Base-by-base conservation (phyloP, 2,888 invertebrate genomes). In the Himalopsyche tibetana region DNA sequence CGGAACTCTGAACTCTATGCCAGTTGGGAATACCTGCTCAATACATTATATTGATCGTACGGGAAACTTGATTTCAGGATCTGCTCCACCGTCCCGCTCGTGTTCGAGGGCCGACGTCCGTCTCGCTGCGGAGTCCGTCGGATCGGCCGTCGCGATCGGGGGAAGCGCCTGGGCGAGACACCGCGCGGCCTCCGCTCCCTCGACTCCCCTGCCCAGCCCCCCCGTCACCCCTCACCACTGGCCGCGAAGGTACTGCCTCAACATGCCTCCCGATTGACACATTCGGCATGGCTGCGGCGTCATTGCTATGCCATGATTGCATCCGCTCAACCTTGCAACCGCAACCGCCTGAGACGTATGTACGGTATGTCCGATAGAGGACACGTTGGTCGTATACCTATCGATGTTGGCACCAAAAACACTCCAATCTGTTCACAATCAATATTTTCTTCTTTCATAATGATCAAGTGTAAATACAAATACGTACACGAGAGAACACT, bases 161-260 rank as follows among this genome's bases (percentile, higher is more conserved):
- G 92, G 93, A 89, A 92, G 92, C 88, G 92, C 94, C 91, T 92
- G 94, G 93, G 91, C 94, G 88, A 90, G 95, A 88, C 89, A 95
- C 87, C 92, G 95, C 40, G 95, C 95, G 15, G 94, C 95, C 82
- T 96, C 96, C 17, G 96, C 96, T 69, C 96, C 96, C 28, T 93
- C 94, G 63, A 96, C 96, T 19, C 97, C 96, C 0, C 94, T 95
- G 84, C 92, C 95, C 55, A 96, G 96, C 74, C 97, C 97, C 80
- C 96, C 97, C 82, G 93, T 95, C 56, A 96, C 96, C 56, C 97
- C 97, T 38, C 94, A 95, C 82, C 95, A 95, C 87, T 94, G 94
- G 88, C 93, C 95, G n/a, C 92, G 91, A 85, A 87, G 88, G 88
- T 87, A 86, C 19, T 84, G 40, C 38, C 42, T 38, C 40, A 42